Base-by-base conservation (phyloP, 2,113 vertebrate genomes). In the Aviceda subcristata region DNA sequence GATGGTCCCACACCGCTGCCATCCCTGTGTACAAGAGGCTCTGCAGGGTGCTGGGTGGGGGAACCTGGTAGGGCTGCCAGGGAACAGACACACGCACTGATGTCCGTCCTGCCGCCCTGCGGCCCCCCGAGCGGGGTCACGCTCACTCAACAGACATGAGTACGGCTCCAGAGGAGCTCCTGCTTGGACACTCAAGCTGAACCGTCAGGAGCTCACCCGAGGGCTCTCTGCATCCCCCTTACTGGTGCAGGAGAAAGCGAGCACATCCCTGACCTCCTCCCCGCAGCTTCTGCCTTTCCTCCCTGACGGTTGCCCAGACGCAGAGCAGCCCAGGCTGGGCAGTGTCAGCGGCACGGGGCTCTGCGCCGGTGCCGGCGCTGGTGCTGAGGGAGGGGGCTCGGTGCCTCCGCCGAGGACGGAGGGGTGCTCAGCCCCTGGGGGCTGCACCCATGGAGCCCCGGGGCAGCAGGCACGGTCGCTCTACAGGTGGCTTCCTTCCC, bases 121-220 rank as follows among this genome's bases (percentile, higher is more conserved):
- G 3, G 62, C 57, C 41, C 36, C 41, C 30, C 0, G 2, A 39
- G 27, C 5, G 1, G 34, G 15, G 17, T 39, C 48, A 26, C 3
- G 1, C 45, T 78, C 39, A 34, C 36, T 51, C 41, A 27, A 22
- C 21, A 38, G 29, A 15, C 29, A 32, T 1, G 26, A 62, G n/a
- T 5, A 9, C 3, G 9, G 48, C 55, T 88, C 23, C 64, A 63
- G 59, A 68, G 30, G 8, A 39, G 36, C 15, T 76, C 20, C 36
- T 50, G 10, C 78, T 78, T 26, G 41, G 46, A n/a, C 24, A 36
- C 41, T 6, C 26, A 27, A 11, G 20, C 26, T 86, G 72, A 83
- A 11, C 12, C 46, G 45, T 3, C 18, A 59, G 63, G 32, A 85
- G 36, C 32, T 73, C 29, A 56, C 30, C 19, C 0, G 2, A 57